Evolutionary conservation across 2,888 invertebrate genomes (phyloP).

Genomic region (Melipona beecheii): DNA sequence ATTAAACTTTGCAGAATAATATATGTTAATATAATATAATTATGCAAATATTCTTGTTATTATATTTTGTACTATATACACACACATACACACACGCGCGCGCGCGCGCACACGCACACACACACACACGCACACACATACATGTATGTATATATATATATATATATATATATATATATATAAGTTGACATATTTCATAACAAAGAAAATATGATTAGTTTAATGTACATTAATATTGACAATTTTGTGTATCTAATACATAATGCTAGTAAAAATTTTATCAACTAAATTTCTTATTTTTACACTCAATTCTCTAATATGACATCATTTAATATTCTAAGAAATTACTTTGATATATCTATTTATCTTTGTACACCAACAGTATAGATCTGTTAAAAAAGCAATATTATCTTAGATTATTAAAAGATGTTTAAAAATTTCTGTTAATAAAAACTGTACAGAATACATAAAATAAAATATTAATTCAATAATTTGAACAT

Average conservation of each 20-base stretch:
- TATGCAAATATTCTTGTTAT: constrained; percentile 69
- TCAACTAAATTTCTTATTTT: constrained; percentile 45
- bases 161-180: constrained; percentile 19
- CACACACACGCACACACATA: too few species aligned
- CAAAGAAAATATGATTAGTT: constrained; percentile 46
- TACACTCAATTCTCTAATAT: constrained; percentile 41
- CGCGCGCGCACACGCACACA: too few species aligned
- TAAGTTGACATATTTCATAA: constrained; percentile 39
- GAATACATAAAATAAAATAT: constrained; percentile 54
- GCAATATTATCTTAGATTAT: constrained; percentile 45
- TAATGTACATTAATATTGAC: constrained; percentile 56
- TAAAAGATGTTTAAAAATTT: constrained; percentile 53
- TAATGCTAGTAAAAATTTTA: constrained; percentile 44
- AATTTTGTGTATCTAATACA: constrained; percentile 40
- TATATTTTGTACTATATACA: constrained; percentile 50
- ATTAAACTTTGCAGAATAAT: constrained; percentile 67
- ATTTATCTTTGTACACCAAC: constrained; percentile 67
- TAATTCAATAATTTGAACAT: constrained; percentile 49
- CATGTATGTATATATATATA: too few species aligned
- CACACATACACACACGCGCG: too few species aligned
- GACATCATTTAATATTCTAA: constrained; percentile 44
- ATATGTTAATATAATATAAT: constrained; percentile 70
- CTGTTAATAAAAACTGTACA: constrained; percentile 47
- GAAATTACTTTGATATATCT: constrained; percentile 57
- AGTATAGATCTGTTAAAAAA: constrained; percentile 55